These are phyloP conservation scores for Aphidius gifuensis DNA, from an alignment of 1,140 invertebrate species.

Conservation along the genomic window DNA sequence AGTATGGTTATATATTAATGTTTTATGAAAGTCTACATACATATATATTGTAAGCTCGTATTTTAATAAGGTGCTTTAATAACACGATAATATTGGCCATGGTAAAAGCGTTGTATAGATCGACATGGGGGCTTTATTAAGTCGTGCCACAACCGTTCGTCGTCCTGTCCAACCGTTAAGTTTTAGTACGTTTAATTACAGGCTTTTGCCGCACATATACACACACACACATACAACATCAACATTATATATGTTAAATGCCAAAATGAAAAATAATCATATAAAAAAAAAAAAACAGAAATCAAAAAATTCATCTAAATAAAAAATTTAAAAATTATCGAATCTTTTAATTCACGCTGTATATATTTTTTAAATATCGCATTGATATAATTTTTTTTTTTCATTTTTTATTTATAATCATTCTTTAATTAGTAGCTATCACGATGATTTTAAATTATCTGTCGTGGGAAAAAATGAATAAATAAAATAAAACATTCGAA, in stretches of 20 bases:
- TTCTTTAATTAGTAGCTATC: too few relatives aligned
- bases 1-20: too few relatives aligned
- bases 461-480: too few relatives aligned
- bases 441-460: too few relatives aligned
- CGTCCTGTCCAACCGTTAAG: slow-evolving; percentile 33
- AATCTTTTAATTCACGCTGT: too few relatives aligned
- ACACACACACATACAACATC: background rate
- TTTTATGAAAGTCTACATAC: slow-evolving; percentile 2
- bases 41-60: slow-evolving; percentile 28
- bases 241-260: too few relatives aligned
- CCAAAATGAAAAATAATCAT: too few relatives aligned
- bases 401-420: too few relatives aligned
- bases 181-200: slow-evolving; percentile 47
- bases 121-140: slow-evolving; percentile 36
- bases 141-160: slow-evolving; percentile 34
- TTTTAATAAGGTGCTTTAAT: slow-evolving; percentile 40
- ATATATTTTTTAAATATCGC: too few relatives aligned
- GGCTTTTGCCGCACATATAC: slow-evolving; percentile 11
- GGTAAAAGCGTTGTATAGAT: slow-evolving; percentile 18
- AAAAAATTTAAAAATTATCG: too few relatives aligned
- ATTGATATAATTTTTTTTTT: too few relatives aligned
- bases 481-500: background rate
- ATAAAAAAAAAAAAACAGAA: too few relatives aligned
- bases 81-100: slow-evolving; percentile 32
- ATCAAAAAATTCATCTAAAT: background rate